Conservation (phyloP, 2,113 vertebrate genomes). For the Cyanoramphus novaezelandiae region DNA sequence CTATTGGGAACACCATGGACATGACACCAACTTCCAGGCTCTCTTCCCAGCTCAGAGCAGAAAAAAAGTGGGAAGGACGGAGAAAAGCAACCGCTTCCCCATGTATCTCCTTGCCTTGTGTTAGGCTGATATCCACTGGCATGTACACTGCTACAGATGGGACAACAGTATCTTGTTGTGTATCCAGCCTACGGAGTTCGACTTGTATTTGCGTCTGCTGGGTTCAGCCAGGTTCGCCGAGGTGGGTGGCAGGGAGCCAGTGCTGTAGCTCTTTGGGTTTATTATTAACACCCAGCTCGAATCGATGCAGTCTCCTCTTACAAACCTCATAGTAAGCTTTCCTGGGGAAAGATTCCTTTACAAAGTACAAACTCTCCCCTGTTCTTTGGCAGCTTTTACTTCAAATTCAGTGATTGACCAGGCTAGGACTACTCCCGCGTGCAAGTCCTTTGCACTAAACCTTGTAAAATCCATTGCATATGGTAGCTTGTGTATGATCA, state of each 20-base stretch:
- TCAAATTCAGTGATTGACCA: background rate
- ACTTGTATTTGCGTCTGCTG: conserved; percentile 16
- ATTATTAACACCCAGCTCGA: background rate
- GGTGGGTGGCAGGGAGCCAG: conserved; percentile 30
- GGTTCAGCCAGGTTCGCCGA: background rate
- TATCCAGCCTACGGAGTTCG: conserved; percentile 16
- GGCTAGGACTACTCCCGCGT: background rate
- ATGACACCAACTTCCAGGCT: background rate
- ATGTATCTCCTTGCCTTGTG: background rate
- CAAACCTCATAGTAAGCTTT: conserved; percentile 11
- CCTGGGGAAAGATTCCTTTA: background rate
- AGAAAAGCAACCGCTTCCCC: background rate
- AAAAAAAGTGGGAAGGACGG: background rate
- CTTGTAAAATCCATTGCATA: background rate
- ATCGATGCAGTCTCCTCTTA: background rate
- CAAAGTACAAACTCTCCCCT: background rate
- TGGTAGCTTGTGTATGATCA: background rate
- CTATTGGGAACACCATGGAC: background rate
- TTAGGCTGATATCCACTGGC: conserved; percentile 51
- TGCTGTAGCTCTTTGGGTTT: background rate
- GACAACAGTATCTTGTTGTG: conserved; percentile 45
- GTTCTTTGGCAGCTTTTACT: background rate
- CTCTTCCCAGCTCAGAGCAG: background rate
- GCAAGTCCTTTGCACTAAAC: background rate
- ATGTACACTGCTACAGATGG: conserved; percentile 38